Evolutionary conservation across 2,113 vertebrate species (phyloP).

Genomic region (Hucho hucho): DNA sequence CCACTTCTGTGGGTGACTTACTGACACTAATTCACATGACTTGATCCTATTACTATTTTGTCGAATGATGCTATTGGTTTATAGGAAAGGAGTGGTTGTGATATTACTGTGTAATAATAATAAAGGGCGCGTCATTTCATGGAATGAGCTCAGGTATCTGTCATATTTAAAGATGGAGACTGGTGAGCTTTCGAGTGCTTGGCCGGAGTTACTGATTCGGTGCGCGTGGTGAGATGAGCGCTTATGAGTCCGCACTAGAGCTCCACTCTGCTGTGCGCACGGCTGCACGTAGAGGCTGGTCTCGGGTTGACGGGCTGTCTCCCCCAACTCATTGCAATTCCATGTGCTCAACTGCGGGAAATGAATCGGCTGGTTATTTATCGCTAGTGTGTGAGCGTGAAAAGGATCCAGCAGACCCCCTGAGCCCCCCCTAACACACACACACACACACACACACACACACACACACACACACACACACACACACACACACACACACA

Average conservation of each 20-base stretch:
- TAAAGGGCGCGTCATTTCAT: slow-evolving; percentile 18
- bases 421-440: slow-evolving; percentile 17
- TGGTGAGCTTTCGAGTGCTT: slow-evolving; percentile 32
- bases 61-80: background rate
- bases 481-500: background rate
- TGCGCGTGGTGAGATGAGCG: slow-evolving; percentile 4
- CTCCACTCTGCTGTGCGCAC: slow-evolving; percentile 14
- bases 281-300: slow-evolving; percentile 16
- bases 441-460: slow-evolving; percentile 47
- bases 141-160: slow-evolving; percentile 27
- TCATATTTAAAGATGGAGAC: background rate
- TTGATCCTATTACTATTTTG: slow-evolving; percentile 39
- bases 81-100: background rate
- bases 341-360: slow-evolving; percentile 47
- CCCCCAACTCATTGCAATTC: slow-evolving; percentile 40
- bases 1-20: slow-evolving; percentile 35
- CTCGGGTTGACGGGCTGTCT: no score
- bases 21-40: slow-evolving; percentile 48
- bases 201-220: background rate
- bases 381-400: slow-evolving; percentile 25
- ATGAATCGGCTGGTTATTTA: slow-evolving; percentile 38
- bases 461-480: slow-evolving; percentile 44
- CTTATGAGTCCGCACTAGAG: background rate
- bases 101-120: background rate
- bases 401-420: slow-evolving; percentile 17